phyloP scores from a whole-genome alignment of 1,140 invertebrate genomes.

The Melipona quadrifasciata region DNA sequence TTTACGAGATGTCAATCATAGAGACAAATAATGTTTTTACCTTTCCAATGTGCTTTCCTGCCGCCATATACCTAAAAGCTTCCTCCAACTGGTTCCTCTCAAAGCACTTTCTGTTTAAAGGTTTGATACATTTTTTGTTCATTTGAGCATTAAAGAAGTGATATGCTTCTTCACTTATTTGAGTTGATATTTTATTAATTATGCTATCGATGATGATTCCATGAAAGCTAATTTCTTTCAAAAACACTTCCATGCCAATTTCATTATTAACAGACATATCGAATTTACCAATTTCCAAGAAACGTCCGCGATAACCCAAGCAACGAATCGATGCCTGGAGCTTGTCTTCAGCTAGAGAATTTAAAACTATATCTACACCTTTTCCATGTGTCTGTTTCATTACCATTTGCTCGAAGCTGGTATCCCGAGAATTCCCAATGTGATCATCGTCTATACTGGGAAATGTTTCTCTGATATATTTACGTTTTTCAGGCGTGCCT shows the following conservation, averaged over 20 bases:
- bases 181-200: slow-evolving; percentile 76
- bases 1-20: no score
- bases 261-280: slow-evolving; percentile 86
- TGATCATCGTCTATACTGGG: slow-evolving; percentile 86
- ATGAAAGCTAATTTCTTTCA: slow-evolving; percentile 91
- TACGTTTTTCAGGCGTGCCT: slow-evolving; percentile 86
- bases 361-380: slow-evolving; percentile 90
- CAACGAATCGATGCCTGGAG: slow-evolving; percentile 90
- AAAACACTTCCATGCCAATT: slow-evolving; percentile 89
- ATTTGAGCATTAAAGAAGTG: slow-evolving; percentile 81
- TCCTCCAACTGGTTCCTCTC: slow-evolving; percentile 78
- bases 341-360: slow-evolving; percentile 91
- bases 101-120: slow-evolving; percentile 79
- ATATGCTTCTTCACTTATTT: slow-evolving; percentile 67
- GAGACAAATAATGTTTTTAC: slow-evolving; percentile 48
- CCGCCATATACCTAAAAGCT: slow-evolving; percentile 85
- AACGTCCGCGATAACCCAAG: slow-evolving; percentile 86
- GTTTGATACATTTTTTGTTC: slow-evolving; percentile 80
- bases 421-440: slow-evolving; percentile 88
- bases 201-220: slow-evolving; percentile 87
- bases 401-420: slow-evolving; percentile 88
- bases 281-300: slow-evolving; percentile 91
- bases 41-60: slow-evolving; percentile 90
- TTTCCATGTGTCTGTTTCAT: slow-evolving; percentile 83
- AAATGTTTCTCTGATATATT: slow-evolving; percentile 86